Evolutionary conservation across 2,888 invertebrate genomes (phyloP).

Genomic region (Eurytoma adleriae): DNA sequence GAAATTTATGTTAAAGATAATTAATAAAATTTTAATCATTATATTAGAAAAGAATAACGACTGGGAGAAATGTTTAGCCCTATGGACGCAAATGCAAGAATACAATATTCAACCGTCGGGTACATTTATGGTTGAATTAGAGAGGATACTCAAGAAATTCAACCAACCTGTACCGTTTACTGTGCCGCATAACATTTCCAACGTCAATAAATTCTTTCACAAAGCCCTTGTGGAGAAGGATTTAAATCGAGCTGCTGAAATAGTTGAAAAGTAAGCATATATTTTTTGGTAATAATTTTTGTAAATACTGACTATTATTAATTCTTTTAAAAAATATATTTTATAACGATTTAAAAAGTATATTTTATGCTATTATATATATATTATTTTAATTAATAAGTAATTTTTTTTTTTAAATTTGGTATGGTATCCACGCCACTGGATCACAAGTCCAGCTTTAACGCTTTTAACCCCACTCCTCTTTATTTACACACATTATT

Average conservation of each 20-base stretch:
- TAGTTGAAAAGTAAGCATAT: constrained; percentile 25
- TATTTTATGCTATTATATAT: background rate
- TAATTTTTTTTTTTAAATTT: too few species aligned
- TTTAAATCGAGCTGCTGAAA: constrained; percentile 2
- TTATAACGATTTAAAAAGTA: background rate
- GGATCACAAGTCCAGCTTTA: too few species aligned
- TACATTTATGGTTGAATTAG: constrained; percentile 82
- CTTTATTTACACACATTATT: too few species aligned
- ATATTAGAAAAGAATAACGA: constrained; percentile 76
- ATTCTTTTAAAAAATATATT: too few species aligned
- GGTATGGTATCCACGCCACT: too few species aligned
- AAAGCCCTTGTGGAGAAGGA: background rate
- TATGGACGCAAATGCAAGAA: constrained; percentile 92
- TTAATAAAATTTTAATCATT: constrained; percentile 17
- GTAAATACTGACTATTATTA: too few species aligned
- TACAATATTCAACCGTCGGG: constrained; percentile 85
- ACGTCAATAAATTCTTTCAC: background rate
- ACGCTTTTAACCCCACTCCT: too few species aligned
- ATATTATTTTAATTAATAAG: background rate
- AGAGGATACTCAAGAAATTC: constrained; percentile 81
- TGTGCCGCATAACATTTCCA: background rate
- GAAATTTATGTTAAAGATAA: background rate
- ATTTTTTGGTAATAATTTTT: background rate
- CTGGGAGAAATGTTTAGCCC: constrained; percentile 84
- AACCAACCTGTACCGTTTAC: constrained; percentile 85